Conservation (phyloP, 2,888 invertebrate genomes). For the Nemoura dubitans region DNA sequence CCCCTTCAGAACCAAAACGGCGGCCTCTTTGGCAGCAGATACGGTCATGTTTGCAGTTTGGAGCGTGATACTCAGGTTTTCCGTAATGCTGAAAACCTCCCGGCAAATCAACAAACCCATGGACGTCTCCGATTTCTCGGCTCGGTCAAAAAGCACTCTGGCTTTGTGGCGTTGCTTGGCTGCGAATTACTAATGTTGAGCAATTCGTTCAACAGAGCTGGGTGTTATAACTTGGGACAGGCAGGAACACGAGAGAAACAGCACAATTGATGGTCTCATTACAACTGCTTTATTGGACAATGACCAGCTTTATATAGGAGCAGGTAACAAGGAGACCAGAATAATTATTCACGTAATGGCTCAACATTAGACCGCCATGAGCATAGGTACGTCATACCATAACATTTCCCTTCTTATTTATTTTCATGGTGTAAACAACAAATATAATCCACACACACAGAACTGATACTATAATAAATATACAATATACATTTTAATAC, state of each 20-base stretch:
- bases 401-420: too few relatives aligned
- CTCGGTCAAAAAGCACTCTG: constrained; percentile 32
- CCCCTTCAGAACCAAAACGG: constrained; percentile 8
- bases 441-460: background rate
- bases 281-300: too few relatives aligned
- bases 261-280: too few relatives aligned
- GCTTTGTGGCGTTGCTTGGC: constrained; percentile 24
- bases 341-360: too few relatives aligned
- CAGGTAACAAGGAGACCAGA: too few relatives aligned
- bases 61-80: constrained; percentile 31
- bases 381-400: too few relatives aligned
- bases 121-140: constrained; percentile 13
- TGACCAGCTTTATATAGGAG: too few relatives aligned
- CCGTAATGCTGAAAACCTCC: constrained; percentile 29
- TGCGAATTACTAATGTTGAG: background rate
- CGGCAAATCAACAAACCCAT: constrained; percentile 33
- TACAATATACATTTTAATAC: too few relatives aligned
- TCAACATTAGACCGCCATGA: too few relatives aligned
- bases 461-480: background rate
- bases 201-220: constrained; percentile 32
- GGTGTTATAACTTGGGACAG: too few relatives aligned
- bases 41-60: constrained; percentile 30
- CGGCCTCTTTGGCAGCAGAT: constrained; percentile 22
- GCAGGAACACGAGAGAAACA: too few relatives aligned
- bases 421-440: too few relatives aligned